Base-by-base conservation (phyloP, 2,113 vertebrate genomes). In the Antennarius striatus region DNA sequence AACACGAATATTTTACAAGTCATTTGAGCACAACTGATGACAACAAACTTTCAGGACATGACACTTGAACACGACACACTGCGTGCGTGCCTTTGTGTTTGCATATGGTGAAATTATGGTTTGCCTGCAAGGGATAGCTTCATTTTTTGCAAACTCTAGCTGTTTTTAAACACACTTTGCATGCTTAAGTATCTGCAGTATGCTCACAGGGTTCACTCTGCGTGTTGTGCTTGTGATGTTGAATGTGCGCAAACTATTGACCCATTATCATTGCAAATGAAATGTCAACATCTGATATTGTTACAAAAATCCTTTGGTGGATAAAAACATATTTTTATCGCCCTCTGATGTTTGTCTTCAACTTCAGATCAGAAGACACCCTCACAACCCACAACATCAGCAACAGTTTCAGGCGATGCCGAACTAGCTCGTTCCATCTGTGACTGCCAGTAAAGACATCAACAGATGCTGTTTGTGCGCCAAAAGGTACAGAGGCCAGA, bases 281-380 rank as follows among this genome's bases (percentile, higher is more conserved):
- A 55, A 86, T 75, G 69, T 77, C 64, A 86, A 77, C 84, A 89
- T 87, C 79, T 87, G 79, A 60, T 56, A 10, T 5, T 2, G 51
- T 73, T 83, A 48, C 69, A 75, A 61, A 79, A 79, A 36, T 36
- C 59, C 79, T 69, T 70, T 51, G 45, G 65, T 71, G 40, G 68
- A 79, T 40, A 43, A 59, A 82, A 83, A 77, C 72, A 72, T 62
- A 69, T 84, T 79, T 86, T 86, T 75, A 84, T 42, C 56, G 53
- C 29, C 32, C 39, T 55, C 43, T 50, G 52, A 42, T 74, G 56
- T 72, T 68, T 82, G 77, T 67, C 63, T 76, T 72, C 36, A 65
- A 68, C 56, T 75, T 64, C 14, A 65, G 16, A 74, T 77, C 51
- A 53, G 5, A 71, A 71, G 66, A 71, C 67, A 63, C 54, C 36